Percentiles rank a stretch among this genome's conserved stretches.
These are phyloP conservation scores for Heliconius nattereri DNA, from an alignment of 1,140 invertebrate genomes.

Conservation along the genomic window DNA sequence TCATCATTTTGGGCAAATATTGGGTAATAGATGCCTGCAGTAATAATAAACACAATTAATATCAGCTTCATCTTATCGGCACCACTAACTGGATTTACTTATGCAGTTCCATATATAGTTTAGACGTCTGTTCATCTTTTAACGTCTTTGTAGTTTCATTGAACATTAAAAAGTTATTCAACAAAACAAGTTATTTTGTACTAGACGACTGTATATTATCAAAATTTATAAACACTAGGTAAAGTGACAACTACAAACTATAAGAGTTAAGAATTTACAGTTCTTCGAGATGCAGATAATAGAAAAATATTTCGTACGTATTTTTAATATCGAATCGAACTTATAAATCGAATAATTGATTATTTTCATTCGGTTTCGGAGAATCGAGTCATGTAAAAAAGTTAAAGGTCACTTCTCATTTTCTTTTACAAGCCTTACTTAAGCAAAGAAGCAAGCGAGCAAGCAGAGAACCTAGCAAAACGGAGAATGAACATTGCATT, in stretches of 20 bases:
- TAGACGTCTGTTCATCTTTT: not conserved
- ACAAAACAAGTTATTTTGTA: not conserved
- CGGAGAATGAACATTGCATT: too few species aligned
- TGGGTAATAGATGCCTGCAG: slow-evolving; percentile 38
- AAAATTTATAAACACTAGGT: slow-evolving; percentile 2
- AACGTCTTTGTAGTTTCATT: not conserved
- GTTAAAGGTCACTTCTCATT: too few species aligned
- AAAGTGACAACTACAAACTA: not conserved
- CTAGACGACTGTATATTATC: not conserved
- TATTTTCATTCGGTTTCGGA: too few species aligned
- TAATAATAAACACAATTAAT: slow-evolving; percentile 60
- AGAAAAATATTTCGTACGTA: not conserved
- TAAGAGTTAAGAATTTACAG: too few species aligned
- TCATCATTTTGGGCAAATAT: slow-evolving; percentile 63
- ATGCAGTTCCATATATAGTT: not conserved
- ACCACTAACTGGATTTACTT: slow-evolving; percentile 40
- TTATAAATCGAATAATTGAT: too few species aligned
- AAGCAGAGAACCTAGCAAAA: too few species aligned
- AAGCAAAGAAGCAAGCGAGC: too few species aligned
- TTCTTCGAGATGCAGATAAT: not conserved
- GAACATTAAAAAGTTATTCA: not conserved
- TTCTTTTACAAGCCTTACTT: too few species aligned
- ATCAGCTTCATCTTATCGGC: slow-evolving; percentile 70
- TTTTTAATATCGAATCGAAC: not conserved
- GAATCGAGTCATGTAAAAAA: too few species aligned